A percentile compares a stretch with the other conserved stretches of the same genome.
phyloP scores from a whole-genome alignment of 2,113 vertebrate species.

The Bostrychus sinensis region DNA sequence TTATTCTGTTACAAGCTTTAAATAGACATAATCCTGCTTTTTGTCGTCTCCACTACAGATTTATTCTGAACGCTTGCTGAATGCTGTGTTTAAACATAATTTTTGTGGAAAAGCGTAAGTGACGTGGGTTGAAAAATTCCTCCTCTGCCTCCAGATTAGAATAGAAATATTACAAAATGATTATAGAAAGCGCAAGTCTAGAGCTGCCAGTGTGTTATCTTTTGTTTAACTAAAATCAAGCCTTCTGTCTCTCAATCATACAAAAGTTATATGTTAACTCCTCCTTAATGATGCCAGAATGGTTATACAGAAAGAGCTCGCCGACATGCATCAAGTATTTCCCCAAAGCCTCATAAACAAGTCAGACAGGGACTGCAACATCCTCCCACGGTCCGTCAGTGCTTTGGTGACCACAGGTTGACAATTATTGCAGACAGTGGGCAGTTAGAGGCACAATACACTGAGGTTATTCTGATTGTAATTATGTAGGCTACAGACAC shows the following conservation, averaged over 20 bases:
- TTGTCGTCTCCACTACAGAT: conserved; percentile 48
- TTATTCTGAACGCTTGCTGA: conserved; percentile 21
- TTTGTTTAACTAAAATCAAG: neutral
- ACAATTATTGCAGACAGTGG: neutral
- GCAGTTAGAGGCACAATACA: neutral
- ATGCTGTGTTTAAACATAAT: conserved; percentile 20
- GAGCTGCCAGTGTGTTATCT: neutral
- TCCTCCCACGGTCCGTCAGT: neutral
- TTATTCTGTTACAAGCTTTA: conserved; percentile 59
- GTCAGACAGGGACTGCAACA: conserved; percentile 2
- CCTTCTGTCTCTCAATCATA: neutral
- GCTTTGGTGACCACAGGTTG: neutral
- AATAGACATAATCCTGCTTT: conserved; percentile 66
- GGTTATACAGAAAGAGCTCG: neutral
- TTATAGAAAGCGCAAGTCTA: neutral
- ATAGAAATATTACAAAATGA: neutral
- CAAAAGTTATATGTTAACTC: neutral
- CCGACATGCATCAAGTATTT: neutral
- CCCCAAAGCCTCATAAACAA: conserved; percentile 3
- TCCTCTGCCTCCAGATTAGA: neutral
- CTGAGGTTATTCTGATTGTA: too few species aligned
- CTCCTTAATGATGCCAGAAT: neutral
- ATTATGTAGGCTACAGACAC: too few species aligned
- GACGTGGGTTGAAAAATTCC: conserved; percentile 6
- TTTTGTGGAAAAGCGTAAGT: conserved; percentile 4